Base-by-base conservation (phyloP, 2,113 vertebrate genomes). In the Sterrhoptilus dennistouni region DNA sequence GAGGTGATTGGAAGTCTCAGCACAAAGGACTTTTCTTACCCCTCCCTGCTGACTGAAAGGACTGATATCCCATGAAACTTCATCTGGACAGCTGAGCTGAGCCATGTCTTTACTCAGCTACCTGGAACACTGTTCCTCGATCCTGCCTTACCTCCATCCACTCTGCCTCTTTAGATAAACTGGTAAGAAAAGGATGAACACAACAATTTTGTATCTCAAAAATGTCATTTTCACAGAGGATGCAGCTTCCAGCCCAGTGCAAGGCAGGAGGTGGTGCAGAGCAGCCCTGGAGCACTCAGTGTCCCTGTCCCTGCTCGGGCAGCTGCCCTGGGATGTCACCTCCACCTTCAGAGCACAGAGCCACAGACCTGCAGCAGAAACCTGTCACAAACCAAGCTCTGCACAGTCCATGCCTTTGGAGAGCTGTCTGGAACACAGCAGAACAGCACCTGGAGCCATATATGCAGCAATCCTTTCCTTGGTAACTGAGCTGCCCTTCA, bases 121-220 rank as follows among this genome's bases (percentile, higher is more conserved):
- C 35, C 14, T 54, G 25, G 36, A 38, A 25, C 11, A 18, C 16
- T 25, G 8, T 4, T 81, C 12, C 12, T 66, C 7, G 2, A 14
- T 47, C 25, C 23, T 50, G 29, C 24, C 29, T 83, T 7, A 20
- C 18, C 16, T 65, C 27, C 8, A 11, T 65, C 27, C 8, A 11
- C 22, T 49, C 50, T 36, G 24, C 33, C n/a, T 71, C 36, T 44
- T 31, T 1, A 45, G 71, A 57, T 6, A 11, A 50, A 8, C 5
- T 50, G 29, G 18, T 13, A 47, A 57, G 13, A 42, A 45, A 60
- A 38, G 38, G 35, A 50, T 85, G 27, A 69, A 38, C 12, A 38
- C 5, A 7, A 1, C 1, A 1, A 7, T 38, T 75, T 12, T 19
- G 0, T 19, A 25, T 2, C 22, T 75, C 13, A 12, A 20, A 52